Base-by-base conservation (phyloP, 2,888 invertebrate genomes). In the Aelia acuminata region DNA sequence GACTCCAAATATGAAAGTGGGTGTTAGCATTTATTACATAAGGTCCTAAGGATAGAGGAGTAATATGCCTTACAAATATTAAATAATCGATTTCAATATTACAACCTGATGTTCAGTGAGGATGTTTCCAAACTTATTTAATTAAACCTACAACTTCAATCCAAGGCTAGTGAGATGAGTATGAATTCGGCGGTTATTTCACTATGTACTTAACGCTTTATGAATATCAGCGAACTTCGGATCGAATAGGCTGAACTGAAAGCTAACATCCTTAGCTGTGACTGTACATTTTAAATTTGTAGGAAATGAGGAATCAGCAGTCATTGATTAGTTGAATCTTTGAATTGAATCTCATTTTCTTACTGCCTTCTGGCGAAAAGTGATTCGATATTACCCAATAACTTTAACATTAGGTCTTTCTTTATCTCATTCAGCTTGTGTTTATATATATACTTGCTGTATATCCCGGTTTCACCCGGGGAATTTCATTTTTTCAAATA, bases 51-150 rank as follows among this genome's bases (percentile, higher is more conserved):
- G 11, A 18, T 11, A 35, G 31, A 11, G 26, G 57, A 57, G 11
- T 70, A 70, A 70, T 70, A 15, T 35, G 31, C 31, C 35, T 70
- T 70, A 31, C 63, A 70, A 35, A 70, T 70, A 70, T 70, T 70
- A 35, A 70, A 70, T 70, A 70, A 70, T 70, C 63, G 63, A 70
- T 70, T 70, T 70, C 63, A 31, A 70, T 70, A 70, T 70, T 70
- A 31, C 63, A 35, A 70, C 63, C 35, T 70, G 35, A 35, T 70
- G 63, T n/a, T n/a, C 18, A 70, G 63, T 70, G 63, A 70, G 63
- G 31, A 70, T 70, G 63, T 20, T 70, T 70, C 63, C 63, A 70
- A 70, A 70, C 63, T 70, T 70, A 70, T 70, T 70, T 70, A 70
- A 70, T 70, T 70, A 70, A 57, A 70, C 31, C 63, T 35, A 20